Evolutionary conservation across 1,140 invertebrate genomes (phyloP), one percentile per base, ranked within the genome.

Genomic region (Babylonia areolata): DNA sequence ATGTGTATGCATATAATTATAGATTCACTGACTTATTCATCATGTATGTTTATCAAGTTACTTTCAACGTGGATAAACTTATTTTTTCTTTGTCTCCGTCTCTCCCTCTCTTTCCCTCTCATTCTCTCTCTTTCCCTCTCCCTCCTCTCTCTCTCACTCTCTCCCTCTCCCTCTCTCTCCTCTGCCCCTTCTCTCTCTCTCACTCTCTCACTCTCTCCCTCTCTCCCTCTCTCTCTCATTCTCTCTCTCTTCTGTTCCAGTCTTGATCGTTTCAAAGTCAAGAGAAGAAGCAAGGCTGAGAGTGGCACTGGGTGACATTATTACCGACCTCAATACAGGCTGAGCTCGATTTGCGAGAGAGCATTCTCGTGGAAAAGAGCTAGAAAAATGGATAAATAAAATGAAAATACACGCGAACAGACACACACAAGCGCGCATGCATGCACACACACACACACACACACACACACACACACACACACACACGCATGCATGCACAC

Each of bases 31-130:
- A 6, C 42, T 46, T 46, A 46, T 15, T 46, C 42, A 46, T 5
- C 5, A 46, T 46, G 42, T 6, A 46, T 46, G 5, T 46, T 46
- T 46, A 6, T 46, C 15, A 6, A 6, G 5, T 46, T 15, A 46
- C 15, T 46, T 15, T 46, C 42, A 15, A 46, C 42, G 5, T 46
- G n/a, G n/a, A n/a, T n/a, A n/a, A n/a, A n/a, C 64, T 35, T 31
- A 33, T 31, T 73, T 31, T 73, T 31, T 73, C 71, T 73, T 31
- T 35, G 6, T 73, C 71, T 46, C 31, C 33, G 9, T 42, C 71
- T 73, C 71, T 73, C 71, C 33, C 71, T 73, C 71, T 73, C 71
- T 73, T 31, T 73, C 31, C 31, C n/a, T 73, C 71, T 73, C 71
- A 33, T 31, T 73, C 71, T 73, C 71, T 73, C 71, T 73, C 71